A percentile compares a stretch with the other conserved stretches of the same genome.
Evolutionary conservation across 1,140 invertebrate species (phyloP).

Genomic region (Pogonus chalceus): DNA sequence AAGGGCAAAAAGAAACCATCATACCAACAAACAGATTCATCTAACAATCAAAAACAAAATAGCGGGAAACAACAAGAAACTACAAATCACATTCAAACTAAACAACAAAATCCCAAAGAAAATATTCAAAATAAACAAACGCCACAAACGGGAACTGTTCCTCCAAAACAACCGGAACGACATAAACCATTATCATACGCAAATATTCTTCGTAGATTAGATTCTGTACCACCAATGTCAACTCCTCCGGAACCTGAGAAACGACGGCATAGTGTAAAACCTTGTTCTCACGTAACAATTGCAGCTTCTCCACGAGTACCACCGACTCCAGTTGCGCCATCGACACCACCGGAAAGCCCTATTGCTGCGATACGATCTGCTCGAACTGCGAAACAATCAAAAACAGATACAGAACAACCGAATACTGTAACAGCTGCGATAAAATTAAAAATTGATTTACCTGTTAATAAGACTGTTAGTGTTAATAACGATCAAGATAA

Average conservation of each 20-base stretch:
- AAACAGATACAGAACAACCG: background rate
- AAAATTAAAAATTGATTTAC: background rate
- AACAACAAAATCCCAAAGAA: background rate
- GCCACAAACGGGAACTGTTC: background rate
- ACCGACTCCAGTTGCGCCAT: constrained; percentile 8
- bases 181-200: background rate
- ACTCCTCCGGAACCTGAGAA: background rate
- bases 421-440: background rate
- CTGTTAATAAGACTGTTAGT: background rate
- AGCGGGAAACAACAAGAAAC: background rate
- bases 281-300: constrained; percentile 31
- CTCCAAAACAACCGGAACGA: background rate
- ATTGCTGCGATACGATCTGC: background rate
- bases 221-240: background rate
- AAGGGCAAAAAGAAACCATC: background rate
- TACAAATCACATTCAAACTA: background rate
- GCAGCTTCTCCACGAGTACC: constrained; percentile 24
- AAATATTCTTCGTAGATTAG: background rate
- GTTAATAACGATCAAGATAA: background rate
- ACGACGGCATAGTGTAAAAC: constrained; percentile 21
- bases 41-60: background rate
- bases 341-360: background rate
- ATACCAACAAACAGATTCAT: background rate
- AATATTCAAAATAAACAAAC: background rate
- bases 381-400: background rate